Evolutionary conservation across 2,113 vertebrate species (phyloP), one percentile per base, ranked within the genome.

Genomic region (Gnathonemus longibarbis): DNA sequence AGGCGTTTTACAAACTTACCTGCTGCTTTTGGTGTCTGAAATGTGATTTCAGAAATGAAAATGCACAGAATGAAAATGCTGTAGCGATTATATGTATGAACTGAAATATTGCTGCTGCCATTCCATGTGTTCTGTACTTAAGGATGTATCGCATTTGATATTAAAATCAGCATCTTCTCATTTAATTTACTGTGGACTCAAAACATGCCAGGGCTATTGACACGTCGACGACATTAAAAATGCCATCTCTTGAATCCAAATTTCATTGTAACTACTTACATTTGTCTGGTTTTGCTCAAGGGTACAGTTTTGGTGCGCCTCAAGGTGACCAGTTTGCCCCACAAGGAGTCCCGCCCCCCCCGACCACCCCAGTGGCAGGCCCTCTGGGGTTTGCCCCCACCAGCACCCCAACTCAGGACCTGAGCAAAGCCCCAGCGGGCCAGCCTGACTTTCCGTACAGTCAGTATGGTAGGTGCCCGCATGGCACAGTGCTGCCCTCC

Each of bases 361-460:
- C 98, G 91, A 97, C 96, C 91, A 99, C 98, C 89, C 98, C 98
- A 0, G 98, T 97, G 95, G 96, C 97, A 88, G 94, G 97, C 56
- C 96, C 97, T 85, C 95, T 99, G 90, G 97, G 97, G 92, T 99
- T 98, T 93, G 98, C 98, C n/a, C 97, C 98, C 3, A 97, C 98
- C 90, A 98, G 97, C 92, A 97, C 98, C 94, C 97, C 98, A 89
- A 97, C 98, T 97, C 98, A 99, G 92, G 98, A 99, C 94, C 96
- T 99, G 96, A 98, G 97, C 97, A 99, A 99, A 96, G 97, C 98
- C 93, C 97, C 97, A 2, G 95, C 97, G 52, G 98, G 97, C 92
- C 98, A 99, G 94, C 98, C 97, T 35, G 98, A 99, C 92, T 99
- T 98, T 94, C 95, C 98, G 90, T 99, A 99, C 85, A 97, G 97